Base-by-base conservation (phyloP, 2,888 invertebrate genomes). In the Lycaena phlaeas region DNA sequence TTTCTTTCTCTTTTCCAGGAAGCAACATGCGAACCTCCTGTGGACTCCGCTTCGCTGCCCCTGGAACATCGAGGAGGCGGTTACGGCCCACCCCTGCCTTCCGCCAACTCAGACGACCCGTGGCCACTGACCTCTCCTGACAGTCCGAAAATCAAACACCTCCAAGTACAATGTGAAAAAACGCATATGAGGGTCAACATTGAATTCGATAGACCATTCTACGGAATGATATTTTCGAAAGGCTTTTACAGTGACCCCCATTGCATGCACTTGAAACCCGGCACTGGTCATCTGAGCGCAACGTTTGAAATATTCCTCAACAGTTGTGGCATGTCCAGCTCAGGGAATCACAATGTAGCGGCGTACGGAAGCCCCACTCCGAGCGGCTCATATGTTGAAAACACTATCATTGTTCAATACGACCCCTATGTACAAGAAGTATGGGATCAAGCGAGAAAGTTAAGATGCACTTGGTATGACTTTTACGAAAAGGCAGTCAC, bases 211-310 rank as follows among this genome's bases (percentile, higher is more conserved):
- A 88, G 96, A 36, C 96, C 96, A 9, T 96, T 96, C 84, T 95
- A 96, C 69, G 96, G 96, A 18, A 95, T 96, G 93, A 96, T 96
- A 64, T 96, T 96, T 85, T 95, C 95, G 46, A 96, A 96, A 77
- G 96, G 94, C 43, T 94, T 93, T 85, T 95, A 95, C 79, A 94
- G 94, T 63, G 96, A 96, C 63, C 87, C 92, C 1, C 94, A 95
- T 62, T 96, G 96, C 69, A 95, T 96, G 53, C 96, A 96, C 64
- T 79, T 96, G 48, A 95, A 95, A 59, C 94, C 96, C 0, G 95
- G 95, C 14, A 94, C 95, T 0, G 96, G 96, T 7, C 94, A 95
- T 57, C 85, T 96, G 38, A 94, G 94, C 66, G 95, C 95, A 22
- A 96, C 95, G 2, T 96, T 96, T 61, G 96, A 96, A 79, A 96